These are phyloP conservation scores for Rachycentron canadum DNA, from an alignment of 2,797 vertebrate genomes.

Conservation along the genomic window DNA sequence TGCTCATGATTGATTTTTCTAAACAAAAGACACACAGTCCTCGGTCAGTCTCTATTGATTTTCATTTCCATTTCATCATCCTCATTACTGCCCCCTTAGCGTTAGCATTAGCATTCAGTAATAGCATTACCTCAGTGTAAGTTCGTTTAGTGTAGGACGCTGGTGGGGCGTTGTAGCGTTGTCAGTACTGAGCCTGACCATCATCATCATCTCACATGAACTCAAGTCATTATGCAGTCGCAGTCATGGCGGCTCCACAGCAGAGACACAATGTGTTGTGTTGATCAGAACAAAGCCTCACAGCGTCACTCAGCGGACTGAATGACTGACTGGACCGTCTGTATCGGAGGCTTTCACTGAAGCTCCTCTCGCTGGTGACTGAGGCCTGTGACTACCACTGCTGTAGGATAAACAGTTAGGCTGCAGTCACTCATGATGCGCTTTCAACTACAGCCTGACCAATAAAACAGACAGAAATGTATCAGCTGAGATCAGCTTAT, in stretches of 20 bases:
- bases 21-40: constrained; percentile 6
- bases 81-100: not conserved
- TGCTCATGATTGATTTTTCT: not conserved
- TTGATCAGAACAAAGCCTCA: not conserved
- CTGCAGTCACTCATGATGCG: no score
- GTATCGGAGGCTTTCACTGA: no score
- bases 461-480: not conserved
- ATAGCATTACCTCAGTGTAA: not conserved
- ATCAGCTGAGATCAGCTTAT: not conserved
- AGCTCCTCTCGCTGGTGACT: not conserved
- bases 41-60: constrained; percentile 6
- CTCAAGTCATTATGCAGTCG: not conserved
- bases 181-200: not conserved
- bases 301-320: not conserved
- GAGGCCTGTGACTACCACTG: not conserved
- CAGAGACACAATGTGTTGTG: not conserved
- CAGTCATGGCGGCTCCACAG: not conserved
- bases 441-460: not conserved
- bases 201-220: not conserved
- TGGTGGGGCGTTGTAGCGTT: not conserved
- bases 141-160: not conserved
- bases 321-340: not conserved
- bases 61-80: not conserved
- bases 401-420: not conserved
- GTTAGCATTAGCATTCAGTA: not conserved